Evolutionary conservation across 1,140 invertebrate species (phyloP).

Genomic region (Hyles euphorbiae): DNA sequence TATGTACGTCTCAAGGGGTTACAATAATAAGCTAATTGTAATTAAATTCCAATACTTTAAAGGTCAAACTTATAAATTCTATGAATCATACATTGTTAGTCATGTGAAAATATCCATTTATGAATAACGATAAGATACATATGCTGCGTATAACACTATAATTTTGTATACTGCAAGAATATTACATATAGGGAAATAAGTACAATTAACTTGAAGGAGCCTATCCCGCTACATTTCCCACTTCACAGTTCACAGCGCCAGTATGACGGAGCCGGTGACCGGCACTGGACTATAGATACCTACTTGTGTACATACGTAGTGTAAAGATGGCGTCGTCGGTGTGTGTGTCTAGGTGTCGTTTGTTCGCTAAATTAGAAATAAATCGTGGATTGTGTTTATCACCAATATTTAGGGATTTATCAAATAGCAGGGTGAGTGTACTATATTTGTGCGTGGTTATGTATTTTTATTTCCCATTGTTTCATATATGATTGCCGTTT

Average conservation of each 20-base stretch:
- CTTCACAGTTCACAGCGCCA: slow-evolving; percentile 31
- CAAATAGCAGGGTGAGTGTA: slow-evolving; percentile 69
- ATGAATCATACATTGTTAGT: no score
- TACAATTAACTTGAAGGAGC: background rate
- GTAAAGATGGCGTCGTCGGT: slow-evolving; percentile 75
- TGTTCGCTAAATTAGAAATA: slow-evolving; percentile 75
- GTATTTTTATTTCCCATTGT: slow-evolving; percentile 28
- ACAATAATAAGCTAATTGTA: no score
- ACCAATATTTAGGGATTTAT: slow-evolving; percentile 68
- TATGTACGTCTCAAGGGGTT: no score
- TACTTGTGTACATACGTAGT: slow-evolving; percentile 51
- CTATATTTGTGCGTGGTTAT: slow-evolving; percentile 21
- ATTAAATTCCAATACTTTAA: no score
- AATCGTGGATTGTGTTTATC: slow-evolving; percentile 74
- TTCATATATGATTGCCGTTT: slow-evolving; percentile 50
- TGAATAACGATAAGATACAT: no score
- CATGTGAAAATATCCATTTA: no score
- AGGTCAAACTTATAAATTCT: no score
- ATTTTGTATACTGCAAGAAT: no score
- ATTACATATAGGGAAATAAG: no score
- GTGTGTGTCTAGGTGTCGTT: slow-evolving; percentile 73
- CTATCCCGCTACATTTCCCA: slow-evolving; percentile 21
- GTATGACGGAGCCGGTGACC: slow-evolving; percentile 28
- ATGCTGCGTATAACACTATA: no score
- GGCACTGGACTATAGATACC: slow-evolving; percentile 28